These are phyloP conservation scores for Leptinotarsa haldemani DNA, from an alignment of 2,888 invertebrate species.

Conservation along the genomic window DNA sequence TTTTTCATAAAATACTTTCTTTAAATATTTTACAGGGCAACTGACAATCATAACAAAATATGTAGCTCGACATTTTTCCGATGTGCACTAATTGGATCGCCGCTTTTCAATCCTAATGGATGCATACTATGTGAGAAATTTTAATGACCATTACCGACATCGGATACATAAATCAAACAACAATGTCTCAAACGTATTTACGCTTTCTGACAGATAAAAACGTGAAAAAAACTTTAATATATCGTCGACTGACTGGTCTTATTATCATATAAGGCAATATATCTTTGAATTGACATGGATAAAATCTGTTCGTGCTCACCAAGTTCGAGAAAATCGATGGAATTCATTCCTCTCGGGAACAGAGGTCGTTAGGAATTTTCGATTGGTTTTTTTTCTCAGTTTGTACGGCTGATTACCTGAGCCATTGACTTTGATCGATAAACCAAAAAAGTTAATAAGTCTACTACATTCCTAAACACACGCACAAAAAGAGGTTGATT, in stretches of 20 bases:
- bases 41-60: conserved; percentile 4
- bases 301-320: conserved; percentile 17
- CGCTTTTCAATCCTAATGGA: neutral
- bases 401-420: conserved; percentile 5
- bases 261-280: conserved; percentile 23
- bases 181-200: conserved; percentile 29
- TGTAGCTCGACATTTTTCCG: neutral
- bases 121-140: conserved; percentile 26
- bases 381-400: conserved; percentile 9
- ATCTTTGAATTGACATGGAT: conserved; percentile 16
- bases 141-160: conserved; percentile 25
- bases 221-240: conserved; percentile 24
- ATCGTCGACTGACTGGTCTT: conserved; percentile 19
- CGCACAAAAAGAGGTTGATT: neutral
- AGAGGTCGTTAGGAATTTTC: conserved; percentile 3
- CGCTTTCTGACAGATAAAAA: conserved; percentile 18
- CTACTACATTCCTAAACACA: neutral
- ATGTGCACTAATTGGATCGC: conserved; percentile 6
- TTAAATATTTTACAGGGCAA: neutral
- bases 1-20: neutral
- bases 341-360: neutral
- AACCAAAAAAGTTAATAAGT: conserved; percentile 1
- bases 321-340: conserved; percentile 11
- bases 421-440: conserved; percentile 2
- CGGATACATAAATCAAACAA: conserved; percentile 29